Evolutionary conservation across 1,140 invertebrate species (phyloP).

Genomic region (Drosophila chauvacae): DNA sequence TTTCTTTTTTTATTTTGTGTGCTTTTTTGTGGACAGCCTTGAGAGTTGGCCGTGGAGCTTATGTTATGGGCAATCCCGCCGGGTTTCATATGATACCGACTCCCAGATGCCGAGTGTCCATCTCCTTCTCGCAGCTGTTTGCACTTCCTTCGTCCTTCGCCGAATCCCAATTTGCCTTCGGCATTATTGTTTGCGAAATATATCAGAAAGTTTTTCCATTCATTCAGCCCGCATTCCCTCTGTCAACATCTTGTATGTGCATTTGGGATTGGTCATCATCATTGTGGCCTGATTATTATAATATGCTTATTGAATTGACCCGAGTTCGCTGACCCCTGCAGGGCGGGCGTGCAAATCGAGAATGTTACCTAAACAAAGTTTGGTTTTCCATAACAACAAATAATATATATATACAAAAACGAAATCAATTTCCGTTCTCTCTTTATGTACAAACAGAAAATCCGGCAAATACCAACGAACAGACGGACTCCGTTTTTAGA

Average conservation of each 20-base stretch:
- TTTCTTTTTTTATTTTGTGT: not conserved
- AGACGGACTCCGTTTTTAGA: slow-evolving; percentile 20
- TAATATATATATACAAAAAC: slow-evolving; percentile 37
- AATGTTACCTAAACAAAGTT: slow-evolving; percentile 54
- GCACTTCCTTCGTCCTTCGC: slow-evolving; percentile 54
- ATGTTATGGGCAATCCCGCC: slow-evolving; percentile 46
- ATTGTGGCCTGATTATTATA: slow-evolving; percentile 72
- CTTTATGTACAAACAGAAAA: slow-evolving; percentile 25
- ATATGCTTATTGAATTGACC: slow-evolving; percentile 71
- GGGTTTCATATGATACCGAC: slow-evolving; percentile 57
- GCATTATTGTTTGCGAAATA: slow-evolving; percentile 79
- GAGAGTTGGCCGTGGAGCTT: slow-evolving; percentile 45
- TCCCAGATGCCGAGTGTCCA: slow-evolving; percentile 48
- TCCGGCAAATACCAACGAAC: slow-evolving; percentile 8
- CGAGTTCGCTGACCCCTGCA: slow-evolving; percentile 55
- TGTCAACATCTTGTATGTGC: slow-evolving; percentile 61
- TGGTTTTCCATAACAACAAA: slow-evolving; percentile 70
- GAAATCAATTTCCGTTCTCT: slow-evolving; percentile 76
- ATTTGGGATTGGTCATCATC: slow-evolving; percentile 71
- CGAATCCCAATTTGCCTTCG: slow-evolving; percentile 66
- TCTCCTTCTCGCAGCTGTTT: slow-evolving; percentile 34
- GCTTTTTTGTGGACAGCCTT: slow-evolving; percentile 7
- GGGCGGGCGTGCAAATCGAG: slow-evolving; percentile 20
- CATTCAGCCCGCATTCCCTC: slow-evolving; percentile 19
- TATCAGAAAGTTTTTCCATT: slow-evolving; percentile 71